Percentiles rank a stretch among this genome's conserved stretches.
Conservation (phyloP, 2,888 invertebrate genomes). For the Xestobium rufovillosum region DNA sequence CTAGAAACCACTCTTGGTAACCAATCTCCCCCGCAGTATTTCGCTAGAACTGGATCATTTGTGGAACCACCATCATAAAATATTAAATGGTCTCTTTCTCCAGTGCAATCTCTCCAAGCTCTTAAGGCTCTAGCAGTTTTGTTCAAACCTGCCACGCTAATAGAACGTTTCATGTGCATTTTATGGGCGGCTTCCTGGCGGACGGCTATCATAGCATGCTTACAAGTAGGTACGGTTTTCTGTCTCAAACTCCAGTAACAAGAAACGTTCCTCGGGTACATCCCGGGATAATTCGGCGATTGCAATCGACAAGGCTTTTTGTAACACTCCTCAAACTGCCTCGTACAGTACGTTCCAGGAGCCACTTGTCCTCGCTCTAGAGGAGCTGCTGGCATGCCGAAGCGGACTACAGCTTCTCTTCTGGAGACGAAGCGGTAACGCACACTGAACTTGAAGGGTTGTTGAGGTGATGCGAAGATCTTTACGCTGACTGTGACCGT, state of each 20-base stretch:
- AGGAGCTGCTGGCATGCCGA: constrained; percentile 68
- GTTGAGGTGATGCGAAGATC: constrained; percentile 63
- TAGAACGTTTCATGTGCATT: constrained; percentile 61
- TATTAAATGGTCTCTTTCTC: constrained; percentile 73
- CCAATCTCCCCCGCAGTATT: constrained; percentile 84
- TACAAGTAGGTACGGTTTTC: constrained; percentile 79
- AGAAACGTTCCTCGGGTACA: constrained; percentile 81
- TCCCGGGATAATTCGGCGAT: constrained; percentile 86
- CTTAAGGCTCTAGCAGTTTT: constrained; percentile 62
- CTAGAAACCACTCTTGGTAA: constrained; percentile 69
- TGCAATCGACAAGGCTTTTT: constrained; percentile 78
- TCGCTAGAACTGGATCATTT: constrained; percentile 75
- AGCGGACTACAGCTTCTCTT: constrained; percentile 70
- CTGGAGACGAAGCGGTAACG: constrained; percentile 77
- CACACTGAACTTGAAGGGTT: constrained; percentile 72
- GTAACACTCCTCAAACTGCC: constrained; percentile 78
- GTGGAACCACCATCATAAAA: constrained; percentile 79
- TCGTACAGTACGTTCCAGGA: constrained; percentile 56
- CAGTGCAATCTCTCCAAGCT: constrained; percentile 78
- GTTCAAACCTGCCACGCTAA: constrained; percentile 61
- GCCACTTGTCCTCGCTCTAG: constrained; percentile 79
- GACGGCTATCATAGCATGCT: constrained; percentile 85
- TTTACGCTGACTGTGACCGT: constrained; percentile 81
- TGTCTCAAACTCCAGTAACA: constrained; percentile 85
- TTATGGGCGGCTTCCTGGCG: constrained; percentile 68